Conservation (phyloP, 2,888 invertebrate genomes). For the Acronicta aceris region DNA sequence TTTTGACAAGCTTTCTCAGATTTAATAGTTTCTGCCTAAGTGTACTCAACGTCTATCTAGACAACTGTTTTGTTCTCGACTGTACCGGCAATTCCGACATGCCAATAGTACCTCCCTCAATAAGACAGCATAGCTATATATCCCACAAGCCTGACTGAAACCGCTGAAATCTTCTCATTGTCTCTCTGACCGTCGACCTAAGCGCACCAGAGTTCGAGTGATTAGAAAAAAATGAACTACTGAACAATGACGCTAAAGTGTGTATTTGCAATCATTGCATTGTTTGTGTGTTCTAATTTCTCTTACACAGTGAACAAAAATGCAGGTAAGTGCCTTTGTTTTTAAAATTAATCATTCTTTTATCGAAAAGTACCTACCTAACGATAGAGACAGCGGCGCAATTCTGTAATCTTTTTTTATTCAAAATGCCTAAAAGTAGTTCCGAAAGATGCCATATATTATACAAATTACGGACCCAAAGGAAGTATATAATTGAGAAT, state of each 20-base stretch:
- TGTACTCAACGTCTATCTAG: too few species aligned
- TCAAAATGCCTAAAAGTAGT: too few species aligned
- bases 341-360: too few species aligned
- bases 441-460: too few species aligned
- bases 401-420: too few species aligned
- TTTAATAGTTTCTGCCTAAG: too few species aligned
- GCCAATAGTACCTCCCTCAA: constrained; percentile 50
- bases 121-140: constrained; percentile 49
- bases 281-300: constrained; percentile 69
- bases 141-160: constrained; percentile 33
- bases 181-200: constrained; percentile 41
- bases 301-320: constrained; percentile 65
- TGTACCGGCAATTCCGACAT: constrained; percentile 48
- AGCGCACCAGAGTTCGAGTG: constrained; percentile 26
- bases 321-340: constrained; percentile 63
- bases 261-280: constrained; percentile 63
- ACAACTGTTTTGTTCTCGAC: constrained; percentile 10
- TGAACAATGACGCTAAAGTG: constrained; percentile 66
- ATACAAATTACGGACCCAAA: too few species aligned
- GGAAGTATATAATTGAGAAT: too few species aligned
- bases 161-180: constrained; percentile 56
- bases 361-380: too few species aligned
- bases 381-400: too few species aligned
- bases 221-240: constrained; percentile 33
- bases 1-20: too few species aligned